phyloP scores from a whole-genome alignment of 2,888 invertebrate genomes.

The Clanis bilineata region DNA sequence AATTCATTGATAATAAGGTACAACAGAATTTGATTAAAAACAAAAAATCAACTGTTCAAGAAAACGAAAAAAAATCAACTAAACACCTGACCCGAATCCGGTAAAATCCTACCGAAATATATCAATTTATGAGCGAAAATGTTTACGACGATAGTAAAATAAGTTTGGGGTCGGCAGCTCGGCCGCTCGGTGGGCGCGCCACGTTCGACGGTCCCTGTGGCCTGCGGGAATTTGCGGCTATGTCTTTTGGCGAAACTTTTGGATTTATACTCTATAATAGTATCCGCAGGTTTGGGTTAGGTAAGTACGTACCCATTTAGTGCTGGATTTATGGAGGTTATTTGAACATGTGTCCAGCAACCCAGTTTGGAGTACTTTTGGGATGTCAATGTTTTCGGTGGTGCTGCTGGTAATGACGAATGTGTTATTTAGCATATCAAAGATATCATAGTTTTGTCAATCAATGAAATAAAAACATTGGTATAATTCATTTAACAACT shows the following conservation, averaged over 20 bases:
- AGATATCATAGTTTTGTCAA: too few species aligned
- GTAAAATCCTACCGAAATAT: slow-evolving; percentile 26
- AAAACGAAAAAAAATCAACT: not conserved
- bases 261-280: slow-evolving; percentile 8
- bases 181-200: slow-evolving; percentile 21
- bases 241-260: slow-evolving; percentile 10
- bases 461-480: too few species aligned
- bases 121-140: slow-evolving; percentile 47
- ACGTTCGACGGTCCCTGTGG: slow-evolving; percentile 2
- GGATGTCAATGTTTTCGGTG: too few species aligned
- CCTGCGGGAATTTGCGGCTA: not conserved
- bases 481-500: too few species aligned
- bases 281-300: not conserved
- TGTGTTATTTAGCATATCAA: too few species aligned
- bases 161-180: slow-evolving; percentile 43
- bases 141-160: slow-evolving; percentile 48
- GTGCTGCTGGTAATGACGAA: too few species aligned
- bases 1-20: too few species aligned
- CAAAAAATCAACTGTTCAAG: not conserved
- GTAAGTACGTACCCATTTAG: not conserved
- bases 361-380: too few species aligned
- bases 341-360: not conserved
- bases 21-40: too few species aligned
- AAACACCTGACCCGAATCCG: slow-evolving; percentile 1
- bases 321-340: not conserved